Evolutionary conservation across 2,113 vertebrate genomes (phyloP).

Genomic region (Onychostoma macrolepis): DNA sequence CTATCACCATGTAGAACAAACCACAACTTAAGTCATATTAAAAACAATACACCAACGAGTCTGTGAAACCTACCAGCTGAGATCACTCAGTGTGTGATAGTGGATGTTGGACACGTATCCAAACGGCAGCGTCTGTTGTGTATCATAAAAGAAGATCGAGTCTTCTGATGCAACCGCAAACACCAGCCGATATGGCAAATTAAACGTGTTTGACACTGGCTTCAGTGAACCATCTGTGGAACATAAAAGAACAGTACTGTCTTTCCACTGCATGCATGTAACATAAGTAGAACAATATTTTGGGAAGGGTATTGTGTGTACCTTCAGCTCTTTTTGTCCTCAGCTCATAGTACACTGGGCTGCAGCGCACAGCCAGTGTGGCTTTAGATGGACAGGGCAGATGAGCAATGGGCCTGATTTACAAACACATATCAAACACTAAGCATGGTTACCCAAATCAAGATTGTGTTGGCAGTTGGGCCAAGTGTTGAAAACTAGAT

Average conservation of each 20-base stretch:
- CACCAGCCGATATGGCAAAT: slow-evolving; percentile 90
- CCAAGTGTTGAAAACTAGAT: too few relatives aligned
- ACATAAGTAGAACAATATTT: not conserved
- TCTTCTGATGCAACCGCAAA: slow-evolving; percentile 97
- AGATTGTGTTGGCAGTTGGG: not conserved
- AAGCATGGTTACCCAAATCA: not conserved
- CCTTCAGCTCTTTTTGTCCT: slow-evolving; percentile 79
- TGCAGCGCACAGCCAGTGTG: slow-evolving; percentile 96
- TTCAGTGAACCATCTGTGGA: slow-evolving; percentile 72
- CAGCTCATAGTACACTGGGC: slow-evolving; percentile 90
- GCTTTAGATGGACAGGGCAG: slow-evolving; percentile 92
- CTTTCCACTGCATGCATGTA: not conserved
- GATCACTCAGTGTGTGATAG: slow-evolving; percentile 96
- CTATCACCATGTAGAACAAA: not conserved
- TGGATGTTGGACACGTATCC: slow-evolving; percentile 95
- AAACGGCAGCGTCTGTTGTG: slow-evolving; percentile 90
- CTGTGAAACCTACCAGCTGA: slow-evolving; percentile 82
- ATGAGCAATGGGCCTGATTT: slow-evolving; percentile 88
- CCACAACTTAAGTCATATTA: not conserved
- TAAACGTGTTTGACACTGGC: slow-evolving; percentile 71
- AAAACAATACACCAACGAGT: not conserved
- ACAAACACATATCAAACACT: slow-evolving; percentile 24
- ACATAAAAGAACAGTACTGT: not conserved
- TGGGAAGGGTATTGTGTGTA: slow-evolving; percentile 43
- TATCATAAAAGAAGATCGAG: slow-evolving; percentile 92